phyloP scores from a whole-genome alignment of 2,113 vertebrate genomes.

The Sorex fumeus region DNA sequence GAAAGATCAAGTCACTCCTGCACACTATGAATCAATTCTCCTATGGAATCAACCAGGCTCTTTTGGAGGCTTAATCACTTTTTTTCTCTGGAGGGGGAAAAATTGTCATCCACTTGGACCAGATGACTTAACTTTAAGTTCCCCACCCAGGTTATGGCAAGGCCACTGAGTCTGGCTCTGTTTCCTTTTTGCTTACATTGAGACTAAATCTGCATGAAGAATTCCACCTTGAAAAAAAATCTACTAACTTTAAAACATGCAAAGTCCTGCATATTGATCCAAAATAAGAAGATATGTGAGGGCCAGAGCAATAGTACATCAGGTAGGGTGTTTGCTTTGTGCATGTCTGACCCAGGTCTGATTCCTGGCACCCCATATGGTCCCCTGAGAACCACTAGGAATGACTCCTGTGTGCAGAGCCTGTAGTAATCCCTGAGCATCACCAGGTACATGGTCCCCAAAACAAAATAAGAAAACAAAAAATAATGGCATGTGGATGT shows the following conservation, averaged over 20 bases:
- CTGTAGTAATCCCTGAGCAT: too few species aligned
- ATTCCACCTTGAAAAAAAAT: background rate
- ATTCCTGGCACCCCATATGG: too few species aligned
- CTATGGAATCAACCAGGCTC: background rate
- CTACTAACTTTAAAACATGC: background rate
- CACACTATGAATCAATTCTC: background rate
- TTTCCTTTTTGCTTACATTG: background rate
- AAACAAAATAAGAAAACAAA: too few species aligned
- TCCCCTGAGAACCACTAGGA: too few species aligned
- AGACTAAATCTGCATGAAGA: background rate
- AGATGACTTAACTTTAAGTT: slow-evolving; percentile 4
- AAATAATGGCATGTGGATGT: background rate
- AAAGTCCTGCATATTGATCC: background rate
- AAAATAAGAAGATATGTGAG: background rate
- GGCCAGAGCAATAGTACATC: too few species aligned
- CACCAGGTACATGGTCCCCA: too few species aligned
- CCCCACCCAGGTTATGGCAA: background rate
- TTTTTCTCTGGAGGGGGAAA: slow-evolving; percentile 9
- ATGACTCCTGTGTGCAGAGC: too few species aligned
- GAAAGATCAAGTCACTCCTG: too few species aligned
- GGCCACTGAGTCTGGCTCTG: background rate
- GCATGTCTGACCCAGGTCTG: too few species aligned
- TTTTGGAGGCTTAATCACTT: background rate
- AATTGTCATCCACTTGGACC: background rate
- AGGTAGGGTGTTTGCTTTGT: too few species aligned